Base-by-base conservation (phyloP, 2,113 vertebrate genomes). In the Formicarius rufipectus region DNA sequence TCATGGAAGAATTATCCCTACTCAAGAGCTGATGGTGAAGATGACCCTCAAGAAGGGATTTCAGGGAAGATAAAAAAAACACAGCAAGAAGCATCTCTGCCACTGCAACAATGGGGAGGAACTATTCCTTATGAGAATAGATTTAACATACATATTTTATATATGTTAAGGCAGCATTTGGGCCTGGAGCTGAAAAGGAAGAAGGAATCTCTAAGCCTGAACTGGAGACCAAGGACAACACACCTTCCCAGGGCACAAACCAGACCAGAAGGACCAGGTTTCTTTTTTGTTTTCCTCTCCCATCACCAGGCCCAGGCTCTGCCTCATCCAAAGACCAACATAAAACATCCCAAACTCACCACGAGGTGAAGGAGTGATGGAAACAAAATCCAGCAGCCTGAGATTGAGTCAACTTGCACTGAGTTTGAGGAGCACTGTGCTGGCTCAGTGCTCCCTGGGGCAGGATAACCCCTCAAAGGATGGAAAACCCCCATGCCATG, bases 311-410 rank as follows among this genome's bases (percentile, higher is more conserved):
- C 13, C 45, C 40, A 42, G 42, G 37, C 45, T 71, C 68, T 33
- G 7, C n/a, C 42, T 71, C 31, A 79, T 12, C 33, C 37, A 20
- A 58, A 75, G 64, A 33, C 21, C n/a, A 31, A 39, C 7, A 1
- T 0, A 2, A 4, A 49, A 9, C 39, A 64, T 5, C 68, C 68
- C 58, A 49, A 77, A 80, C 0, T 0, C 1, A 0, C 23, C 0
- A 4, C 1, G 17, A 24, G 73, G 44, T 9, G 12, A 8, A 28
- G 27, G 12, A 73, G 20, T 0, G 8, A 30, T 64, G 67, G 11
- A 37, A 63, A 4, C 49, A 77, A 28, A 31, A 25, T 7, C 50
- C 50, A 52, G 16, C 81, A 64, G 3, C 2, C 2, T 39, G 53
- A 30, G 30, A 2, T 0, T 21, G 31, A 73, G 64, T 16, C 40